phyloP scores from a whole-genome alignment of 2,888 invertebrate species.

The Pristionchus japonicus region DNA sequence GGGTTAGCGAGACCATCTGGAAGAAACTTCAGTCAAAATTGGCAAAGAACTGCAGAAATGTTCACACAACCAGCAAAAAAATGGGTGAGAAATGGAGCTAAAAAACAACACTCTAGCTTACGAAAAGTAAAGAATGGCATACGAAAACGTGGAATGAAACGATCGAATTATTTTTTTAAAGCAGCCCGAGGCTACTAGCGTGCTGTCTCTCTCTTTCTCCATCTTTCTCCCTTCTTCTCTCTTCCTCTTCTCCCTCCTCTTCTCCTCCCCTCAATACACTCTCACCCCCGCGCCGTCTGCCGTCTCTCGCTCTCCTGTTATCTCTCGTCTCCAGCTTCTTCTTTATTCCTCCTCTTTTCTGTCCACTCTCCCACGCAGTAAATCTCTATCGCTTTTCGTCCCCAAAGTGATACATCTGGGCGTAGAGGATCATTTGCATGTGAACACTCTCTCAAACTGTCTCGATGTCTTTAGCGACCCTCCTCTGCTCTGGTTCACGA shows the following conservation, averaged over 20 bases:
- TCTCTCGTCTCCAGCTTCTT: background rate
- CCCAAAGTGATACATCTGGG: no score
- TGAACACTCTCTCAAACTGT: no score
- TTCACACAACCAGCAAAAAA: background rate
- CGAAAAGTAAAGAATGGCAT: background rate
- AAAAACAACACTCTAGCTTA: no score
- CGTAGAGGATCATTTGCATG: no score
- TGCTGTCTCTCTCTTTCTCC: background rate
- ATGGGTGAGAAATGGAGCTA: background rate
- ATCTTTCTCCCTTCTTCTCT: background rate
- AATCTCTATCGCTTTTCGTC: no score
- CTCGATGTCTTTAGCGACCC: no score
- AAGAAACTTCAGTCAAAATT: background rate
- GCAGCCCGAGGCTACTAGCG: background rate
- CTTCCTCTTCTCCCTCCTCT: background rate
- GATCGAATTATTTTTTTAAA: background rate
- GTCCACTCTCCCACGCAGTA: no score
- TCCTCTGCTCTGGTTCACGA: no score
- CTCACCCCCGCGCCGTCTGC: background rate
- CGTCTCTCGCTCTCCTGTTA: background rate
- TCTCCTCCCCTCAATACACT: background rate
- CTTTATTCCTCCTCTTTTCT: background rate
- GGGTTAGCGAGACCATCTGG: background rate
- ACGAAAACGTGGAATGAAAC: background rate
- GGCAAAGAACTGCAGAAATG: background rate